Evolutionary conservation across 2,113 vertebrate species (phyloP).

Genomic region (Felis catus): F.catus_Fca126_mat1.0 CM031424.1:3711501-3712000

Average conservation of each 20-base stretch:
- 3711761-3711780: not conserved
- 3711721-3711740: not conserved
- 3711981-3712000: not conserved
- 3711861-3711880: not conserved
- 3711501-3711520: not conserved
- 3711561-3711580: not conserved
- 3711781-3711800: too few species aligned
- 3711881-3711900: not conserved
- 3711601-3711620: not conserved
- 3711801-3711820: not conserved
- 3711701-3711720: not conserved
- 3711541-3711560: not conserved
- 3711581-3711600: not conserved
- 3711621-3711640: not conserved
- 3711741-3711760: not conserved
- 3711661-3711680: not conserved
- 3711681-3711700: not conserved
- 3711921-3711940: not conserved
- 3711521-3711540: accelerated
- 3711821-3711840: not conserved
- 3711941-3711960: not conserved
- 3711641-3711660: not conserved
- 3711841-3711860: not conserved
- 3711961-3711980: not conserved
- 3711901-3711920: not conserved